phyloP scores from a whole-genome alignment of 2,113 vertebrate species.

The Athene cunicularia region DNA sequence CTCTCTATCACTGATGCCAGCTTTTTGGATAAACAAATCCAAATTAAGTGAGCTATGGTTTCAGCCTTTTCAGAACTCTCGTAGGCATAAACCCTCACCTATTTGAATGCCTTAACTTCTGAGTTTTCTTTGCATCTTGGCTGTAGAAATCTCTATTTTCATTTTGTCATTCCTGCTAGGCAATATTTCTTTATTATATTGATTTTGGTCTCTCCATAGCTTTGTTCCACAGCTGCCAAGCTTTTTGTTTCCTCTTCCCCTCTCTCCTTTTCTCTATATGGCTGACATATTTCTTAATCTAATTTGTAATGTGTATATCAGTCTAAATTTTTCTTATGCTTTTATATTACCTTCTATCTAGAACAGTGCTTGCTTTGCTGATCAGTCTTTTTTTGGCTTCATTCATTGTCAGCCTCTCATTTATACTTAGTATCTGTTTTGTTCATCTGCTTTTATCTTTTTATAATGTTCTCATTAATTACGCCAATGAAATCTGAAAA shows the following conservation, averaged over 20 bases:
- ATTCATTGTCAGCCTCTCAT: neutral
- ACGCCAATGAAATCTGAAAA: neutral
- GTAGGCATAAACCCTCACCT: neutral
- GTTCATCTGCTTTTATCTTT: neutral
- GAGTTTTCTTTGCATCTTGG: neutral
- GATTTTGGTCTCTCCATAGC: neutral
- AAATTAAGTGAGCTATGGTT: neutral
- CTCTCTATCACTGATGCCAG: neutral
- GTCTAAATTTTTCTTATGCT: neutral
- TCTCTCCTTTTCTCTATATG: neutral
- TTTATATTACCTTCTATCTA: neutral
- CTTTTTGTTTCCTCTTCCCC: neutral
- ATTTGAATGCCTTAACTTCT: neutral
- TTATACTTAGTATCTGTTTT: neutral
- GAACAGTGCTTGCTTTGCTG: neutral
- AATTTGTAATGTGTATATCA: neutral
- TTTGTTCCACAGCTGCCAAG: neutral
- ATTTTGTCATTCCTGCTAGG: neutral
- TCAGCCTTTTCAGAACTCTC: neutral
- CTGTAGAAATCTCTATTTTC: neutral
- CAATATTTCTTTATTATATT: neutral
- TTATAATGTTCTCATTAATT: neutral
- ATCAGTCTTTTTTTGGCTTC: neutral
- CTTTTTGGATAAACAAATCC: neutral
- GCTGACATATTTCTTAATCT: neutral